phyloP scores from a whole-genome alignment of 1,140 invertebrate genomes.

The Drosophila elegans region DNA sequence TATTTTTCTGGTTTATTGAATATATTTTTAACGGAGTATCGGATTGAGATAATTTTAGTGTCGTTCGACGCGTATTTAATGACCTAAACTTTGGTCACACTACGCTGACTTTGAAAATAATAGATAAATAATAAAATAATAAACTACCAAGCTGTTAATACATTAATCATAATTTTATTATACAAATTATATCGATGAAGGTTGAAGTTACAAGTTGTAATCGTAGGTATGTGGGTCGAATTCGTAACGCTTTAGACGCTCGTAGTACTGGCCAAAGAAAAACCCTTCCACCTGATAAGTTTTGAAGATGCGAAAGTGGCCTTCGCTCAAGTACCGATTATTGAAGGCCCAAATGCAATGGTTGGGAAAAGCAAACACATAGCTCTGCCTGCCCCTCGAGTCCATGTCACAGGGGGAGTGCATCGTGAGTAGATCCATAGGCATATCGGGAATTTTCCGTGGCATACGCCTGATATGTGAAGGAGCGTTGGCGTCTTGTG shows the following conservation, averaged over 20 bases:
- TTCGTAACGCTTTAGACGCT: conserved; percentile 34
- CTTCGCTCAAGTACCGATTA: conserved; percentile 21
- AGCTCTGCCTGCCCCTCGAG: background rate
- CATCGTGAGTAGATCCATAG: conserved; percentile 18
- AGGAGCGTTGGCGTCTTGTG: background rate
- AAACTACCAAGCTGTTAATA: too few relatives aligned
- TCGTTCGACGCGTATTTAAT: too few relatives aligned
- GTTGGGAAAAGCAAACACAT: conserved; percentile 21
- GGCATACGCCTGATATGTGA: conserved; percentile 15
- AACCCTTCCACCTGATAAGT: conserved; percentile 38
- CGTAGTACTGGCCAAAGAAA: conserved; percentile 46
- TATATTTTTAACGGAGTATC: too few relatives aligned
- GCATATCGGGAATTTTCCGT: background rate
- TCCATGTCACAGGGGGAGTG: conserved; percentile 59
- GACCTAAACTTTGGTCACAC: too few relatives aligned
- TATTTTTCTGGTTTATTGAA: too few relatives aligned
- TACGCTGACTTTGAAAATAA: too few relatives aligned
- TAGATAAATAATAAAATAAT: too few relatives aligned
- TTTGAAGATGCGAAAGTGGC: conserved; percentile 33
- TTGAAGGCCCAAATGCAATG: conserved; percentile 51
- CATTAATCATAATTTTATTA: too few relatives aligned
- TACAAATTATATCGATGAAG: too few relatives aligned
- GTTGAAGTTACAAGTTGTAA: background rate
- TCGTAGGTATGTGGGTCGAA: conserved; percentile 23
- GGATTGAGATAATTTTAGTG: too few relatives aligned